These are phyloP conservation scores for Lepus americanus DNA, from an alignment of 2,113 vertebrate species.

Conservation along the genomic window DNA sequence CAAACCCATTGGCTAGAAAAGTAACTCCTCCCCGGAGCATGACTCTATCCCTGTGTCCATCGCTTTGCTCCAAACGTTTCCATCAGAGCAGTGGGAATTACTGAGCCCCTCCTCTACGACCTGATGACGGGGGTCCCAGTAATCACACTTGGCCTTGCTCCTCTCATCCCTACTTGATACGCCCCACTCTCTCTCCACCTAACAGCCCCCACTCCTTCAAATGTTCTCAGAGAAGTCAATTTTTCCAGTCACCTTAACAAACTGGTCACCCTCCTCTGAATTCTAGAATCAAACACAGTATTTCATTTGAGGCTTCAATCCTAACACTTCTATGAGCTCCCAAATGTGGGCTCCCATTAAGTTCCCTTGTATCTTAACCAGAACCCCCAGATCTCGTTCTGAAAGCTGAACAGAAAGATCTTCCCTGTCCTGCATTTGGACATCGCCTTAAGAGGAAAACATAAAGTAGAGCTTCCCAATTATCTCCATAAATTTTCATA, in stretches of 20 bases:
- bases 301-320: background rate
- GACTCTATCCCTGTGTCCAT: constrained; percentile 11
- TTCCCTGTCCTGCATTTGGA: constrained; percentile 9
- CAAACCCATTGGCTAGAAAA: background rate
- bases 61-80: background rate
- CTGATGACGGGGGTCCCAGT: background rate
- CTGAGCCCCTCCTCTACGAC: background rate
- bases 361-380: background rate
- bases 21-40: background rate
- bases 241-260: constrained; percentile 34
- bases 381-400: constrained; percentile 2
- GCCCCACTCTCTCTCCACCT: background rate
- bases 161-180: background rate
- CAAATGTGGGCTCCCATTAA: background rate
- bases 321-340: background rate
- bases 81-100: background rate
- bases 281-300: background rate
- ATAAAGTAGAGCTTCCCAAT: background rate
- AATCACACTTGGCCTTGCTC: background rate
- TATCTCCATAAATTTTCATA: background rate
- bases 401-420: background rate
- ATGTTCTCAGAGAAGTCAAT: background rate
- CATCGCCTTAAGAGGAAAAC: background rate
- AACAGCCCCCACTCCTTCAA: background rate
- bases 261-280: constrained; percentile 21